Conservation (phyloP, 2,113 vertebrate species). For the Neolamprologus fasciatus region DNA sequence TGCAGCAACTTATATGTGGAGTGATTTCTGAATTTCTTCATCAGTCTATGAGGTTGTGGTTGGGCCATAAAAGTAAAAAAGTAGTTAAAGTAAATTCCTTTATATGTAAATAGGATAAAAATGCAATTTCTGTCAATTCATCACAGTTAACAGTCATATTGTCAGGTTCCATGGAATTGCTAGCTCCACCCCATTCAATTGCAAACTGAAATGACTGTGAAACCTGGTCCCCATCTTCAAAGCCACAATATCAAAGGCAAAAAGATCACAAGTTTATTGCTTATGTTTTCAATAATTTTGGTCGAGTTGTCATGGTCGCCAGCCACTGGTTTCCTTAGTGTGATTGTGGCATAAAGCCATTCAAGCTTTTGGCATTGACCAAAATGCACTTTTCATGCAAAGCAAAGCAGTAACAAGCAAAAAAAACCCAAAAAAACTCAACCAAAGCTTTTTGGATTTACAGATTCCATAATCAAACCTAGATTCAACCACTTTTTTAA, state of each 20-base stretch:
- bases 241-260: background rate
- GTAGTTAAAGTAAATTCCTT: background rate
- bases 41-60: background rate
- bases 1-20: background rate
- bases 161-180: background rate
- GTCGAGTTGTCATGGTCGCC: background rate
- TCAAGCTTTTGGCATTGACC: too few species aligned
- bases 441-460: background rate
- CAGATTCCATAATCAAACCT: background rate
- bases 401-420: too few species aligned
- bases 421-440: background rate
- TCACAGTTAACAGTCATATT: background rate
- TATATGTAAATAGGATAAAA: background rate
- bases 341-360: background rate
- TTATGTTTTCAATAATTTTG: background rate
- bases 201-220: background rate
- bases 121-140: background rate
- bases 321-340: background rate
- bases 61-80: background rate
- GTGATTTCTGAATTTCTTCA: background rate
- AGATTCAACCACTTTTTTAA: background rate
- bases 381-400: too few species aligned
- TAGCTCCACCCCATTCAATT: background rate
- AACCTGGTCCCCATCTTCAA: background rate
- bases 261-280: background rate